Base-by-base conservation (phyloP, 2,113 vertebrate genomes). In the Agapornis roseicollis region DNA sequence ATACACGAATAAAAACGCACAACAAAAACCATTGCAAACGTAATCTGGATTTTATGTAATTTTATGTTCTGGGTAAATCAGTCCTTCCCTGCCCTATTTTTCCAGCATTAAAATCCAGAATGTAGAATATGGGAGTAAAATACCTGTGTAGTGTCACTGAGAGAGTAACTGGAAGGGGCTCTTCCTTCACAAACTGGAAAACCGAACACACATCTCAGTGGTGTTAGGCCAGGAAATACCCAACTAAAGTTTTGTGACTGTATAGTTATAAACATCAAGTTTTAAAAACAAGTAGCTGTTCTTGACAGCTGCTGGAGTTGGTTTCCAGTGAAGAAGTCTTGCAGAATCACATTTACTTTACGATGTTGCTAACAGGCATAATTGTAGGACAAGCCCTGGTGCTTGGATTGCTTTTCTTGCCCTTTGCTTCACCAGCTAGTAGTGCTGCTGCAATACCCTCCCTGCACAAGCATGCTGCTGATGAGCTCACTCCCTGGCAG, bases 1-100 rank as follows among this genome's bases (percentile, higher is more conserved):
- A 69, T 12, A 61, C 84, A 85, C 18, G 0, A 55, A 80, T 35
- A 33, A 80, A 84, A 87, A 28, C 6, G 29, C 16, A 70, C 61
- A 79, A 25, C 17, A 83, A 71, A 61, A 6, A 2, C 69, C 69
- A 42, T 46, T 1, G 11, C 91, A 93, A 94, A 78, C 18, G 72
- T 83, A 79, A 84, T 6, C 31, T 88, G 68, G 63, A 74, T 92
- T 88, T 91, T 60, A 80, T 88, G 96, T 61, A 91, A 3, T 47
- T 88, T 85, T 55, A 94, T 65, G 16, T 27, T 83, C 92, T 69
- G 25, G 16, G 60, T 88, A 94, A 82, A 95, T 35, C 46, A 94
- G 6, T 69, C 73, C 71, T 76, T 46, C 22, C 74, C 60, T 91
- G 85, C 17, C 53, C 81, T 39, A 89, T 85, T 53, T 65, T 92